Percentiles rank a stretch among this genome's conserved stretches.
Evolutionary conservation across 2,797 vertebrate species (phyloP).

Genomic region (Bradypodion pumilum): DNA sequence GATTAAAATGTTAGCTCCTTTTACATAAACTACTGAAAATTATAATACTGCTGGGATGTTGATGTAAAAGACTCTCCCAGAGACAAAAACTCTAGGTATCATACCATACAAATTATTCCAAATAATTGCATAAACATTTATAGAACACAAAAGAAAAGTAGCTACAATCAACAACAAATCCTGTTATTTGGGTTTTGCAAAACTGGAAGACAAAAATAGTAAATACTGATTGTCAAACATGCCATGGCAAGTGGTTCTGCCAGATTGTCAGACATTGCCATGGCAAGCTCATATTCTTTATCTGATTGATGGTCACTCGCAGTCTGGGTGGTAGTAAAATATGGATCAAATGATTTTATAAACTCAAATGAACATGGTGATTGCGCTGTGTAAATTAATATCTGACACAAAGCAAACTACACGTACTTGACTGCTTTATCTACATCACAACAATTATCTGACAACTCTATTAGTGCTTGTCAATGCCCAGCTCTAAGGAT

Average conservation of each 20-base stretch:
- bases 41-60: background rate
- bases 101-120: background rate
- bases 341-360: background rate
- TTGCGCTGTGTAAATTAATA: background rate
- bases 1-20: background rate
- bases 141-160: too few species aligned
- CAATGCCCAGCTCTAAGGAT: too few species aligned
- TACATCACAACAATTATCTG: background rate
- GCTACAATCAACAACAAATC: too few species aligned
- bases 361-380: background rate
- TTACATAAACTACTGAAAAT: constrained; percentile 30
- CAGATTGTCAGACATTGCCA: too few species aligned
- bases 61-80: background rate
- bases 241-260: too few species aligned
- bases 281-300: background rate
- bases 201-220: too few species aligned
- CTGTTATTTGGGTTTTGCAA: too few species aligned
- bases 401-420: background rate
- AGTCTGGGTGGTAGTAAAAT: background rate
- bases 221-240: too few species aligned
- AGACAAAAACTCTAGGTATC: background rate
- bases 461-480: background rate
- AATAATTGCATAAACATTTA: background rate
- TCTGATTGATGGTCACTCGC: background rate
- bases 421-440: background rate